Evolutionary conservation across 2,888 invertebrate species (phyloP).

Genomic region (Eristalinus sepulchralis): DNA sequence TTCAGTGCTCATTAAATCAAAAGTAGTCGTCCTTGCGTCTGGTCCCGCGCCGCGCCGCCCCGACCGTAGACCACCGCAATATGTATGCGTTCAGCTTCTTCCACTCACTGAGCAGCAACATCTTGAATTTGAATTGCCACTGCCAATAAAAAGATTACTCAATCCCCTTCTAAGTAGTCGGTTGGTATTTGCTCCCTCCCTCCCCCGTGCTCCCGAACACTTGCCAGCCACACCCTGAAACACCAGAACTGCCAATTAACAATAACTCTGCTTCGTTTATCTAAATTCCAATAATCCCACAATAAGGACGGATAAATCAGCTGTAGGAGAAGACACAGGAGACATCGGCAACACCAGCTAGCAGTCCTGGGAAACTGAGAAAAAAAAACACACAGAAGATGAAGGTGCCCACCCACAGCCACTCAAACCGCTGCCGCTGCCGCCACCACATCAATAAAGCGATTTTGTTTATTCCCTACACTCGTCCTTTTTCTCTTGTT

Average conservation of each 20-base stretch:
- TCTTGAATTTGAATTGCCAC: conserved; percentile 53
- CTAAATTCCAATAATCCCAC: conserved; percentile 71
- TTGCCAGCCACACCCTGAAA: conserved; percentile 48
- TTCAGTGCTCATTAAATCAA: not conserved
- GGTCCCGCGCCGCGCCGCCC: not conserved
- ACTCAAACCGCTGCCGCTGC: conserved; percentile 6
- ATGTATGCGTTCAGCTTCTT: not conserved
- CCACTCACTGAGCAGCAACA: conserved; percentile 1
- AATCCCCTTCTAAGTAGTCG: conserved; percentile 35
- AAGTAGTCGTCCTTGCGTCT: not conserved
- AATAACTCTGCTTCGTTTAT: conserved; percentile 70
- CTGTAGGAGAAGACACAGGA: conserved; percentile 36
- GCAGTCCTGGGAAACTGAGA: not conserved
- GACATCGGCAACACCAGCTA: conserved; percentile 13
- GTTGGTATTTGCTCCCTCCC: conserved; percentile 20
- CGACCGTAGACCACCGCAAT: not conserved
- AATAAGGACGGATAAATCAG: conserved; percentile 70
- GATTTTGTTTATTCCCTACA: conserved; percentile 62
- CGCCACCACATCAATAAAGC: conserved; percentile 62
- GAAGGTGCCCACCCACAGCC: not conserved
- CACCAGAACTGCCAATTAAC: conserved; percentile 70
- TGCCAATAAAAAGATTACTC: conserved; percentile 67
- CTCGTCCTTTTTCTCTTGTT: conserved; percentile 41
- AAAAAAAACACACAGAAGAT: too few species aligned
- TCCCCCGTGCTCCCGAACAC: too few species aligned